Evolutionary conservation across 2,888 invertebrate genomes (phyloP).

Genomic region (Copidosoma aretas): DNA sequence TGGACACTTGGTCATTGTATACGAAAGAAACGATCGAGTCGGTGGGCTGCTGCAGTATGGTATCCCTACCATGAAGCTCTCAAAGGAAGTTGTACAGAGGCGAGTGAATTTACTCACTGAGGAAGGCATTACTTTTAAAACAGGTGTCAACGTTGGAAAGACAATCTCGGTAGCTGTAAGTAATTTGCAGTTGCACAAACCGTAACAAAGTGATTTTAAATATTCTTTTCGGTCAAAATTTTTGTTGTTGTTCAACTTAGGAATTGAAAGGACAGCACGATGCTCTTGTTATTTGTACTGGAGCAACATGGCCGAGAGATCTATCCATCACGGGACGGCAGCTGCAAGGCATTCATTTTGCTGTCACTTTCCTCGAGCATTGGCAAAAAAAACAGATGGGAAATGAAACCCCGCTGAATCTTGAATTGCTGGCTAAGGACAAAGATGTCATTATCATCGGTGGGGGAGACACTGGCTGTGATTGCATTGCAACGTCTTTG

Average conservation of each 20-base stretch:
- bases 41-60: slow-evolving; percentile 97
- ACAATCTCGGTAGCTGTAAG: slow-evolving; percentile 77
- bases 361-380: slow-evolving; percentile 95
- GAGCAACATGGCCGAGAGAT: slow-evolving; percentile 97
- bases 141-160: slow-evolving; percentile 88
- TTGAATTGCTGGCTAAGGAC: slow-evolving; percentile 80
- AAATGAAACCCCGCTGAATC: slow-evolving; percentile 62
- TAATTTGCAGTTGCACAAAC: neutral
- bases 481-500: slow-evolving; percentile 97
- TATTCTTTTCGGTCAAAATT: no score
- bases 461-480: slow-evolving; percentile 89
- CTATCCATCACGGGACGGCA: slow-evolving; percentile 84
- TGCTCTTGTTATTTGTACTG: slow-evolving; percentile 88
- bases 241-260: slow-evolving; percentile 32
- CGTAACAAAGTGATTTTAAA: no score
- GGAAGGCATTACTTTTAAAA: slow-evolving; percentile 91
- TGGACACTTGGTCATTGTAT: slow-evolving; percentile 95
- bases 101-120: slow-evolving; percentile 84
- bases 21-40: slow-evolving; percentile 93
- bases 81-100: slow-evolving; percentile 90
- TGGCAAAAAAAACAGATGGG: slow-evolving; percentile 96
- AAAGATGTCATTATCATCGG: slow-evolving; percentile 94
- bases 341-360: slow-evolving; percentile 92
- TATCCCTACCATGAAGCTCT: slow-evolving; percentile 98
- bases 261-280: slow-evolving; percentile 65